Conservation (phyloP, 1,140 invertebrate species). For the Cryptotermes secundus region DNA sequence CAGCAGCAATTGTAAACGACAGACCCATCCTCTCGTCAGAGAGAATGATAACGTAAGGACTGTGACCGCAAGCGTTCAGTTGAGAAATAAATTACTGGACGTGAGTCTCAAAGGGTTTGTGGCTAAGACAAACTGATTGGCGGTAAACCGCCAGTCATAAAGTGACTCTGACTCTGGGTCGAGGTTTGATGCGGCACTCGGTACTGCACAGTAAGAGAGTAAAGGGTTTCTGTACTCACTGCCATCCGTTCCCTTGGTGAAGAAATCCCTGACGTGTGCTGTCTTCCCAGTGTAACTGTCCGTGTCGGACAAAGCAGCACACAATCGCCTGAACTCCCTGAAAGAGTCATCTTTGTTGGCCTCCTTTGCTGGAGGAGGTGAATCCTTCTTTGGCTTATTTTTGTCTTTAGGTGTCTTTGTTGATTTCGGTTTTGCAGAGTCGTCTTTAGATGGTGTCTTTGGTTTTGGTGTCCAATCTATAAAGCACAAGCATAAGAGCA, state of each 20-base stretch:
- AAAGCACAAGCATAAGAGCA: not conserved
- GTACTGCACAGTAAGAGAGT: no score
- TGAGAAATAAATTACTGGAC: no score
- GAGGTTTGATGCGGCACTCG: no score
- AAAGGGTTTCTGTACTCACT: constrained; percentile 47
- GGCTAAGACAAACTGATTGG: no score
- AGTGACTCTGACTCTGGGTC: no score
- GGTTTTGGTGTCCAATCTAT: not conserved
- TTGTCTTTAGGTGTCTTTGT: not conserved
- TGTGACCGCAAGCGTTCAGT: no score
- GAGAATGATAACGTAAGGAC: no score
- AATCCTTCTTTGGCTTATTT: constrained; percentile 15
- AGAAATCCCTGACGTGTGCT: constrained; percentile 66
- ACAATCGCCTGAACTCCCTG: constrained; percentile 73
- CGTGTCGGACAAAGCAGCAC: constrained; percentile 71
- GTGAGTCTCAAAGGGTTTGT: no score
- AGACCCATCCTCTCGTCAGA: no score
- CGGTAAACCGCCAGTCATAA: no score
- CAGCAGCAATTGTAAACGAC: no score
- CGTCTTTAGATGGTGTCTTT: not conserved
- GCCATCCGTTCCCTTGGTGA: constrained; percentile 64
- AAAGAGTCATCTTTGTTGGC: constrained; percentile 68
- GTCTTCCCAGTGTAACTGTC: constrained; percentile 83
- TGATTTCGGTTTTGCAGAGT: not conserved
- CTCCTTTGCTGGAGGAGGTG: constrained; percentile 34